A percentile compares a stretch with the other conserved stretches of the same genome.
phyloP scores from a whole-genome alignment of 2,797 vertebrate species.

The Oryzias sinensis region DNA sequence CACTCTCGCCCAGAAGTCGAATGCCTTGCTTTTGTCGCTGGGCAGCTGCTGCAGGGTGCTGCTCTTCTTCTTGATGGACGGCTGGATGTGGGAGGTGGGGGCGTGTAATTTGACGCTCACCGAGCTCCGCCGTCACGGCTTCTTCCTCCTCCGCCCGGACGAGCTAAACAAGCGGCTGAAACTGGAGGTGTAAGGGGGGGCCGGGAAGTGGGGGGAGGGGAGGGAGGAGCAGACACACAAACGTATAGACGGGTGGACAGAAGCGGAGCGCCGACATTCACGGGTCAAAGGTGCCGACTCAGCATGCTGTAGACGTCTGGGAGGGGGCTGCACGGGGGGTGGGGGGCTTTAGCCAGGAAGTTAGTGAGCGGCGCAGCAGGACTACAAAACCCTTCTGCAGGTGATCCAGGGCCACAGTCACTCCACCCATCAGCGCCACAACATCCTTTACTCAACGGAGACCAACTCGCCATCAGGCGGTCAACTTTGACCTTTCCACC shows the following conservation, averaged over 20 bases:
- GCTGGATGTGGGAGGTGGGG: conserved; percentile 92
- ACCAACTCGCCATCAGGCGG: no score
- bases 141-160: conserved; percentile 86
- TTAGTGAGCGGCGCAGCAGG: no score
- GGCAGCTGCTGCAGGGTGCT: conserved; percentile 94
- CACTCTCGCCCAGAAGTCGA: conserved; percentile 98
- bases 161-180: conserved; percentile 98
- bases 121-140: conserved; percentile 86
- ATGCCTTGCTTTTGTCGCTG: conserved; percentile 95
- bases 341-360: no score
- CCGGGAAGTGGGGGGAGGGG: neutral
- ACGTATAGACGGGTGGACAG: conserved; percentile 73
- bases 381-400: no score
- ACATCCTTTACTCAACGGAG: no score
- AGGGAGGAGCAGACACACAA: conserved; percentile 32
- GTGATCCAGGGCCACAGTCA: no score
- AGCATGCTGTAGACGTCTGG: conserved; percentile 34
- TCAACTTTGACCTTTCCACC: no score
- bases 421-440: no score
- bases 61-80: conserved; percentile 95
- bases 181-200: conserved; percentile 76
- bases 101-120: conserved; percentile 98
- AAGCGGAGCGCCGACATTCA: conserved; percentile 68
- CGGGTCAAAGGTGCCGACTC: conserved; percentile 41
- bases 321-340: no score